Evolutionary conservation across 2,888 invertebrate species (phyloP).

Genomic region (Oscheius sp.): DNA sequence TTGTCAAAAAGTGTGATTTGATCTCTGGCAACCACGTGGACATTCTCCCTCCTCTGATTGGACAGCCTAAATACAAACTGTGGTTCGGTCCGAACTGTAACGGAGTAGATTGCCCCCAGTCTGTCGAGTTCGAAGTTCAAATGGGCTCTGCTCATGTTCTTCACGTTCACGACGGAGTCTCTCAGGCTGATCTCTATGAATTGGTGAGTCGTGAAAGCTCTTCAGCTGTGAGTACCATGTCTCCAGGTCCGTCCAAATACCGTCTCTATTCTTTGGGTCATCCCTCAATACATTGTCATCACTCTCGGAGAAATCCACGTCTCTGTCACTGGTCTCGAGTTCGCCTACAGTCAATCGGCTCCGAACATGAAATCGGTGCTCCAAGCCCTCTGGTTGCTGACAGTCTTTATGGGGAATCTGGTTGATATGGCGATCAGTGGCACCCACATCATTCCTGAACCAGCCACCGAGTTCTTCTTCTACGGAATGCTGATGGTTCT

Average conservation of each 20-base stretch:
- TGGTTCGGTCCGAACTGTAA: constrained; percentile 59
- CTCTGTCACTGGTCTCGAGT: constrained; percentile 92
- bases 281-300: constrained; percentile 92
- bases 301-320: constrained; percentile 94
- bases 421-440: constrained; percentile 85
- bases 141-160: constrained; percentile 57
- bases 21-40: constrained; percentile 55
- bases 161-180: constrained; percentile 47
- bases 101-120: constrained; percentile 43
- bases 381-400: constrained; percentile 87
- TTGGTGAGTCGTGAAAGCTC: constrained; percentile 35
- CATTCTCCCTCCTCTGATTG: constrained; percentile 63
- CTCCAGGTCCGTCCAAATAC: constrained; percentile 62
- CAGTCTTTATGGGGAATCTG: constrained; percentile 91
- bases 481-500: constrained; percentile 69
- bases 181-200: constrained; percentile 41
- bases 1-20: constrained; percentile 39
- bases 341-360: constrained; percentile 91
- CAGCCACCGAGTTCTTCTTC: constrained; percentile 71
- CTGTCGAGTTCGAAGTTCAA: constrained; percentile 40
- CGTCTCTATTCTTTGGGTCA: constrained; percentile 77
- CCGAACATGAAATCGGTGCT: constrained; percentile 92
- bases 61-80: constrained; percentile 55
- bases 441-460: constrained; percentile 61
- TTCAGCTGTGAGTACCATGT: too few relatives aligned